Base-by-base conservation (phyloP, 2,888 invertebrate species). In the Bhutanitis thaidina region DNA sequence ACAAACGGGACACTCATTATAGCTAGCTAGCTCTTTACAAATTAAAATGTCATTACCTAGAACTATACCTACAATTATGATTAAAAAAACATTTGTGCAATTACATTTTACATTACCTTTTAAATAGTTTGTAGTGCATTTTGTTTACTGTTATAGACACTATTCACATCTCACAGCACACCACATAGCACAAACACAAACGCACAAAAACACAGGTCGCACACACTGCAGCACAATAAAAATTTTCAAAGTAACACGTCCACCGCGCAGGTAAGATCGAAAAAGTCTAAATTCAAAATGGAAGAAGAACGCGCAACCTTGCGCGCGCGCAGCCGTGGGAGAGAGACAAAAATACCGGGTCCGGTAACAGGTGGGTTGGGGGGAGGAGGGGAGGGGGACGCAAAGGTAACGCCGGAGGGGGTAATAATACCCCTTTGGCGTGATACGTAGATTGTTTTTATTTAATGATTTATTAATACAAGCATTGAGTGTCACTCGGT, bases 71-170 rank as follows among this genome's bases (percentile, higher is more conserved):
- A 40, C 46, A 34, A 12, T 12, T 12, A 48, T 13, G 25, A 14
- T 7, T 20, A 20, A 7, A 3, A 15, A 38, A 44, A 46, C 50
- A 56, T 45, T 48, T 54, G 53, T 9, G 10, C 9, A 16, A 10
- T 14, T 15, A 20, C 10, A 27, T 25, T 45, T 30, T 45, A 43
- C 30, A 54, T 69, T 81, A 88, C 89, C 89, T 87, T 69, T 81
- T 85, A 61, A 88, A 87, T 49, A 89, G 65, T 65, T 89, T 89
- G 61, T 87, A 89, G 76, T 89, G 88, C 89, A 89, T 89, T 80
- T 83, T 79, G 50, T 55, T 43, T 48, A 40, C n/a, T 40, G 48
- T 27, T 53, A 52, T 49, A n/a, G 44, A 25, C 46, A 46, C 41
- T 20, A 25, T 59, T 62, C 55, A 54, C 62, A 61, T 64, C 47